Evolutionary conservation across 2,113 vertebrate genomes (phyloP).

Genomic region (Leptobrachium leishanense): DNA sequence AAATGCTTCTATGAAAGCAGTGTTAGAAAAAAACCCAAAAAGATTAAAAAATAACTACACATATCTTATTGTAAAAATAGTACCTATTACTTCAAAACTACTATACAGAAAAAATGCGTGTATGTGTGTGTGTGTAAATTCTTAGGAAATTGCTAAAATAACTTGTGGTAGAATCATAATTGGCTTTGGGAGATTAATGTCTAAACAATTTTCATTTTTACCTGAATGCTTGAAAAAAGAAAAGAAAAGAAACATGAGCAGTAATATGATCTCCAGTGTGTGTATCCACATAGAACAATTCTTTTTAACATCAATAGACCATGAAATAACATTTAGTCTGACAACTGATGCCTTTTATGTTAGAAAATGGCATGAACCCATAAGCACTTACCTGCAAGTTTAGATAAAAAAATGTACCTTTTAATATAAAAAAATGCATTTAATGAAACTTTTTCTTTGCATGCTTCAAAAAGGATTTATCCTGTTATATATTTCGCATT

Average conservation of each 20-base stretch:
- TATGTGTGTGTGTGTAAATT: no score
- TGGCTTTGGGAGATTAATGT: constrained; percentile 15
- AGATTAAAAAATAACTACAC: not conserved
- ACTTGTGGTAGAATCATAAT: constrained; percentile 14
- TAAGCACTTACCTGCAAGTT: not conserved
- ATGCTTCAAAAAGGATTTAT: not conserved
- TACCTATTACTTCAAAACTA: no score
- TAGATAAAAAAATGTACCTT: not conserved
- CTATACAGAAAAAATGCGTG: no score
- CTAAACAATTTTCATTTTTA: constrained; percentile 18
- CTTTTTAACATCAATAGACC: constrained; percentile 21
- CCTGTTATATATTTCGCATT: not conserved
- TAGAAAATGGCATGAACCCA: not conserved
- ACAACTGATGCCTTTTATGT: constrained; percentile 16
- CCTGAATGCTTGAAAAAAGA: not conserved
- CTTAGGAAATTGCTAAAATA: constrained; percentile 6
- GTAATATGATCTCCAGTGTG: constrained; percentile 20
- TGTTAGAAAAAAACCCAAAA: not conserved
- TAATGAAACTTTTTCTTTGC: not conserved
- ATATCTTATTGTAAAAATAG: not conserved
- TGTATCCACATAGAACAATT: constrained; percentile 8
- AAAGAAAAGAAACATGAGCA: constrained; percentile 13
- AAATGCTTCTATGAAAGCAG: no score
- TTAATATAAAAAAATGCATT: not conserved
- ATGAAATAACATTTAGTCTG: constrained; percentile 24